Evolutionary conservation across 1,140 invertebrate genomes (phyloP), one percentile per base, ranked within the genome.

Genomic region (Heliconius eleuchia): DNA sequence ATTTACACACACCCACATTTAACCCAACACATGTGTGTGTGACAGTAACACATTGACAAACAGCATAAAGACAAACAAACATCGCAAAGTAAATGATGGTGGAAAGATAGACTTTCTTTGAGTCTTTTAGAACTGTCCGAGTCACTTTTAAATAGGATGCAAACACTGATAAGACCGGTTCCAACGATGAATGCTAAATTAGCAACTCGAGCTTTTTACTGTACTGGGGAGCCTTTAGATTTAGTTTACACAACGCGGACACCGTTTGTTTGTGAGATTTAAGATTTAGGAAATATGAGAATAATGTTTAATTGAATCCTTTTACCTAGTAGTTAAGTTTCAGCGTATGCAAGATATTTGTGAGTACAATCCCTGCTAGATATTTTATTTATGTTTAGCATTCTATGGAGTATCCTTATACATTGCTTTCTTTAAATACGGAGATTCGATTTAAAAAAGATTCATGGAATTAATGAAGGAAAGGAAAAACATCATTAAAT

Each of bases 61-160:
- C 60, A 30, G 70, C 76, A 77, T 55, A 73, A 55, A 73, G 72
- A 73, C 39, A 73, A 73, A 73, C 72, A 42, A 74, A 73, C 37
- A 66, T 50, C 73, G 60, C 78, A 34, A 27, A 66, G 60, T 66
- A 66, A 66, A 66, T 66, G 60, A 66, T 66, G 60, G 60, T 30
- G 60, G 60, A 66, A 84, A 86, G 90, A 93, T 92, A 91, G 92
- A 88, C 88, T 88, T 88, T 90, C 91, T 91, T 92, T 92, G 91
- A 92, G 85, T 91, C 85, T 85, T 89, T 89, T 76, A 76, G 55
- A 91, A 86, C 85, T 87, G 89, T 89, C 86, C 87, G 83, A 86
- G 89, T 86, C 85, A 88, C 84, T 84, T 88, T 82, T 93, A 91
- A 93, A 93, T 90, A 91, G 88, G 90, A 92, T 92, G 92, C 88